These are phyloP conservation scores for Lethrus apterus DNA, from an alignment of 1,140 invertebrate species.

Conservation along the genomic window DNA sequence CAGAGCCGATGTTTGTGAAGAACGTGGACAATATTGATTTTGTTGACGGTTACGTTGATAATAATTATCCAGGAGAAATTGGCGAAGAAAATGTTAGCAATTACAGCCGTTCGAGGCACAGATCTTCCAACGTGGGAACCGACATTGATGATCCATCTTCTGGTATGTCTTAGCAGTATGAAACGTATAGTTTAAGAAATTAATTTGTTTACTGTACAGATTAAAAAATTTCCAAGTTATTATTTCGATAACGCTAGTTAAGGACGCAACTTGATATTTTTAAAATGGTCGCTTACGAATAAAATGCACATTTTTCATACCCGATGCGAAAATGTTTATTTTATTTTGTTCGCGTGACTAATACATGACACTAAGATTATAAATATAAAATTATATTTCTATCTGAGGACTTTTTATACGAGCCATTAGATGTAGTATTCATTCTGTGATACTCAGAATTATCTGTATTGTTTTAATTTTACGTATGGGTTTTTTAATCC, in stretches of 20 bases:
- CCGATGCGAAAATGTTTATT: too few species aligned
- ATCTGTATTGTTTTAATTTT: too few species aligned
- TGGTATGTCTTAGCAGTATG: slow-evolving; percentile 44
- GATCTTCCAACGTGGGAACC: slow-evolving; percentile 17
- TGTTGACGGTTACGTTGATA: slow-evolving; percentile 20
- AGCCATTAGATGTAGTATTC: slow-evolving; percentile 42
- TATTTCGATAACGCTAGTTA: too few species aligned
- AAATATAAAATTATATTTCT: slow-evolving; percentile 25
- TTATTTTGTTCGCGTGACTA: too few species aligned
- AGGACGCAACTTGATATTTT: background rate
- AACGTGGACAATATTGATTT: slow-evolving; percentile 34
- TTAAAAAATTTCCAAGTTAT: too few species aligned
- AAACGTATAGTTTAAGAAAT: too few species aligned
- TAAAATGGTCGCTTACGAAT: too few species aligned
- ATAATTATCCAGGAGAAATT: slow-evolving; percentile 11
- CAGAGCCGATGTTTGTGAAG: slow-evolving; percentile 39
- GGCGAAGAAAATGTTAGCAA: slow-evolving; percentile 25
- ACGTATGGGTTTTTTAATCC: too few species aligned
- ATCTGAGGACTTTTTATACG: slow-evolving; percentile 40
- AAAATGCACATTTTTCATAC: too few species aligned
- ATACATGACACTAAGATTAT: too few species aligned
- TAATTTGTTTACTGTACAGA: too few species aligned
- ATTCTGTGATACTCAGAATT: slow-evolving; percentile 43
- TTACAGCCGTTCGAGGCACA: slow-evolving; percentile 13
- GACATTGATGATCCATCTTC: slow-evolving; percentile 43